phyloP scores from a whole-genome alignment of 2,888 invertebrate species.

The Archips xylosteana region DNA sequence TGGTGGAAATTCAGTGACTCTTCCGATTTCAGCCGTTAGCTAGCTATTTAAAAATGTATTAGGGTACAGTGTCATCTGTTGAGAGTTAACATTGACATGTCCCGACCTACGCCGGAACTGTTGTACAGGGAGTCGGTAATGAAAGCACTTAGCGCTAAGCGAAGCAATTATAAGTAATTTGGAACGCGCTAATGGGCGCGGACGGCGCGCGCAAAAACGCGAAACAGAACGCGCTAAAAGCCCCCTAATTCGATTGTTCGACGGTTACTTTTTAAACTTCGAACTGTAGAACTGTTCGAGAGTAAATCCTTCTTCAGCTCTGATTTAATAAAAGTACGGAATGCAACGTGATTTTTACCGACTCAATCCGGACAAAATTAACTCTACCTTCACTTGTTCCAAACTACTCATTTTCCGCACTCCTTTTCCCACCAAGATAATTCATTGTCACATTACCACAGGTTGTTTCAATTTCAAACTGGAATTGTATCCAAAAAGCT shows the following conservation, averaged over 20 bases:
- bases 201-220: conserved; percentile 85
- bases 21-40: not conserved
- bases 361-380: conserved; percentile 18
- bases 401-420: not conserved
- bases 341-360: conserved; percentile 26
- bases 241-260: conserved; percentile 82
- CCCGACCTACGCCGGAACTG: conserved; percentile 67
- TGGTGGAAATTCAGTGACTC: not conserved
- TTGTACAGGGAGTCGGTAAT: conserved; percentile 73
- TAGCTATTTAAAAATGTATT: conserved; percentile 57
- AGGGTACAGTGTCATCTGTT: conserved; percentile 48
- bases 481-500: conserved; percentile 48
- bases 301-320: conserved; percentile 56
- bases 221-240: conserved; percentile 81
- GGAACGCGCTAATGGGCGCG: conserved; percentile 81
- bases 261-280: conserved; percentile 76
- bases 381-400: conserved; percentile 6
- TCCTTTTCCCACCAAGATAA: not conserved
- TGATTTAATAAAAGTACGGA: conserved; percentile 34
- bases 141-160: conserved; percentile 85
- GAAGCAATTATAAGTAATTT: conserved; percentile 86
- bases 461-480: conserved; percentile 32
- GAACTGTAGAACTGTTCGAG: conserved; percentile 54
- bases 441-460: conserved; percentile 27
- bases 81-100: conserved; percentile 67